Conservation (phyloP, 2,888 invertebrate species). For the Spilarctia lutea region DNA sequence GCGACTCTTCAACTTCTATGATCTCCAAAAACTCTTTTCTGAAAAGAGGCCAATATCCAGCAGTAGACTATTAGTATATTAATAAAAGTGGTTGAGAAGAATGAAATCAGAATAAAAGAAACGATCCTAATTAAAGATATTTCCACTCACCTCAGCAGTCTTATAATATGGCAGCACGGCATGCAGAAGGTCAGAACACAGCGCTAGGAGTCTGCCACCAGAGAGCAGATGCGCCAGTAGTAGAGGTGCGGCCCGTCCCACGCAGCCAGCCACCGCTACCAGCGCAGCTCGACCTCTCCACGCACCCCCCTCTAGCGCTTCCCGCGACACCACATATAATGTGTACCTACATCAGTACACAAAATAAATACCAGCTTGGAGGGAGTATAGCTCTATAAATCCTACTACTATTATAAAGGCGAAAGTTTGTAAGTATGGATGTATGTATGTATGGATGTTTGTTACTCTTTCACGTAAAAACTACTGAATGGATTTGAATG, state of each 20-base stretch:
- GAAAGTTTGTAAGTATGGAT: too few relatives aligned
- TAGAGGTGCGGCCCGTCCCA: constrained; percentile 88
- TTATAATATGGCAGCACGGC: constrained; percentile 93
- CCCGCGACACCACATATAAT: constrained; percentile 86
- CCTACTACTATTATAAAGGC: too few relatives aligned
- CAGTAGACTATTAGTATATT: too few relatives aligned
- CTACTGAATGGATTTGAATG: too few relatives aligned
- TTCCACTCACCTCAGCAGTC: constrained; percentile 90
- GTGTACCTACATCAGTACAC: constrained; percentile 83
- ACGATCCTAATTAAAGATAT: too few relatives aligned
- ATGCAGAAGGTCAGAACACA: constrained; percentile 93
- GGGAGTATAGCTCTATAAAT: too few relatives aligned
- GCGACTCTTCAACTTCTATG: too few relatives aligned
- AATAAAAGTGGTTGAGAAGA: too few relatives aligned
- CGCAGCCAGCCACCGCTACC: constrained; percentile 92
- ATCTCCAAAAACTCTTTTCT: too few relatives aligned
- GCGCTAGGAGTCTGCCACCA: constrained; percentile 91
- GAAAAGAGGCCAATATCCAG: too few relatives aligned
- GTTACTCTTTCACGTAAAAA: too few relatives aligned
- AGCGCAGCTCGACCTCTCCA: constrained; percentile 90
- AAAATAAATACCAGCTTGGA: not conserved
- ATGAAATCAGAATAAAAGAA: not conserved
- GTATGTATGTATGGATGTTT: too few relatives aligned
- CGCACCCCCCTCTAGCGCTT: constrained; percentile 75
- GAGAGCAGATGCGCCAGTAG: constrained; percentile 90